These are phyloP conservation scores for Dusona sp. DNA, from an alignment of 2,888 invertebrate genomes.

Conservation along the genomic window DNA sequence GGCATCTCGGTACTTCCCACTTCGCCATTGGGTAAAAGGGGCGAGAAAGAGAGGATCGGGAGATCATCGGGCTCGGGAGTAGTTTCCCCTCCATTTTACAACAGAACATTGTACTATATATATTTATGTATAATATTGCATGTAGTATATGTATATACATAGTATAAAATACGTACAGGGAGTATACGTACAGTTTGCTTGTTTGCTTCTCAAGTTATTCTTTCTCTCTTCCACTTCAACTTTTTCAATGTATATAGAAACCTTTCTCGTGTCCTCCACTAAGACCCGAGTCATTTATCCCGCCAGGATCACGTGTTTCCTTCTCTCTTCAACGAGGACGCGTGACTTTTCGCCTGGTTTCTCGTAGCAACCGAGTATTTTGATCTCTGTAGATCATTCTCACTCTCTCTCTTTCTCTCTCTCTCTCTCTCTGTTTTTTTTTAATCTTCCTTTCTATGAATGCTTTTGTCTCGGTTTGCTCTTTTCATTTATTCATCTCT, in stretches of 20 bases:
- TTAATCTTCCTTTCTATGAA: slow-evolving; percentile 44
- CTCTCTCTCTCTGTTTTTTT: slow-evolving; percentile 43
- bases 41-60: slow-evolving; percentile 72
- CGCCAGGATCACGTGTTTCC: slow-evolving; percentile 45
- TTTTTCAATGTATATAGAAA: slow-evolving; percentile 2
- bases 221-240: slow-evolving; percentile 67
- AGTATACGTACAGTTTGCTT: slow-evolving; percentile 49
- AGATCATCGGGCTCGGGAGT: slow-evolving; percentile 78
- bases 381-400: slow-evolving; percentile 37
- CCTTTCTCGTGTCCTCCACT: slow-evolving; percentile 47
- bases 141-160: slow-evolving; percentile 12
- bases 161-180: slow-evolving; percentile 24
- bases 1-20: slow-evolving; percentile 73
- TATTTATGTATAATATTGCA: slow-evolving; percentile 27
- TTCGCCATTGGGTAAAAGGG: slow-evolving; percentile 78
- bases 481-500: not conserved
- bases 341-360: slow-evolving; percentile 36
- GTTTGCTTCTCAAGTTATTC: slow-evolving; percentile 50
- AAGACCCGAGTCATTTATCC: slow-evolving; percentile 61
- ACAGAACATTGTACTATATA: slow-evolving; percentile 49
- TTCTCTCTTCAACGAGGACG: slow-evolving; percentile 40
- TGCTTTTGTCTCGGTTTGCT: slow-evolving; percentile 4
- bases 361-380: slow-evolving; percentile 43
- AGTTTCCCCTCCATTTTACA: slow-evolving; percentile 66
- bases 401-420: slow-evolving; percentile 10